Percentiles rank a stretch among this genome's conserved stretches.
Conservation (phyloP, 2,888 invertebrate species). For the Noctua fimbriata region DNA sequence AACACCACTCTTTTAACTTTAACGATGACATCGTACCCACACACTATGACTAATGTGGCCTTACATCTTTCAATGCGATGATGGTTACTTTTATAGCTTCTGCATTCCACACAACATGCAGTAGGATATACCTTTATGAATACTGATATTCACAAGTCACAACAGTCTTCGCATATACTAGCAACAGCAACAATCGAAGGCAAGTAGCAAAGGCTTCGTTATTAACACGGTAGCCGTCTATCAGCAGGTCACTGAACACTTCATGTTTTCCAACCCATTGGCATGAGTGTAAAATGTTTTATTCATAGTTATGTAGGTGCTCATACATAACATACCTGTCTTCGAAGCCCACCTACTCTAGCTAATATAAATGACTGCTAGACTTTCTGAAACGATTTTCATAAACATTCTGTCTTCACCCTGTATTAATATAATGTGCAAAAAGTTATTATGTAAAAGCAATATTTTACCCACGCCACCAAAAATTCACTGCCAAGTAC, state of each 20-base stretch:
- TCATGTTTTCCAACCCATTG: constrained; percentile 30
- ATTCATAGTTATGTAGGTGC: constrained; percentile 24
- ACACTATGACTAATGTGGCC: constrained; percentile 61
- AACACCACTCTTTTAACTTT: constrained; percentile 75
- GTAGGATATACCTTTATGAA: not conserved
- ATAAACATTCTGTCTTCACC: constrained; percentile 50
- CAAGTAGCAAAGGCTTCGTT: constrained; percentile 7
- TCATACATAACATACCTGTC: constrained; percentile 34
- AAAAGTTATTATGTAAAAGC: constrained; percentile 48
- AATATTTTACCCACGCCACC: constrained; percentile 38
- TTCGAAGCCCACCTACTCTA: constrained; percentile 38
- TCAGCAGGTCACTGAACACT: constrained; percentile 13
- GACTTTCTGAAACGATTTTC: constrained; percentile 32
- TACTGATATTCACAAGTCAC: constrained; percentile 2
- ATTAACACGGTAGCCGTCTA: not conserved
- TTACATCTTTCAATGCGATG: constrained; percentile 26
- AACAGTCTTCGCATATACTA: not conserved
- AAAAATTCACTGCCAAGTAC: constrained; percentile 46
- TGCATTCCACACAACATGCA: constrained; percentile 20
- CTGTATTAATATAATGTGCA: constrained; percentile 35
- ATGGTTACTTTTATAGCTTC: constrained; percentile 22
- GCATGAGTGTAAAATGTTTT: constrained; percentile 31
- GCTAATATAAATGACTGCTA: constrained; percentile 29
- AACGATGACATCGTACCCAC: constrained; percentile 74
- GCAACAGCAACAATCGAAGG: constrained; percentile 1